Evolutionary conservation across 2,888 invertebrate genomes (phyloP).

Genomic region (Coelogynopora nodosa): DNA sequence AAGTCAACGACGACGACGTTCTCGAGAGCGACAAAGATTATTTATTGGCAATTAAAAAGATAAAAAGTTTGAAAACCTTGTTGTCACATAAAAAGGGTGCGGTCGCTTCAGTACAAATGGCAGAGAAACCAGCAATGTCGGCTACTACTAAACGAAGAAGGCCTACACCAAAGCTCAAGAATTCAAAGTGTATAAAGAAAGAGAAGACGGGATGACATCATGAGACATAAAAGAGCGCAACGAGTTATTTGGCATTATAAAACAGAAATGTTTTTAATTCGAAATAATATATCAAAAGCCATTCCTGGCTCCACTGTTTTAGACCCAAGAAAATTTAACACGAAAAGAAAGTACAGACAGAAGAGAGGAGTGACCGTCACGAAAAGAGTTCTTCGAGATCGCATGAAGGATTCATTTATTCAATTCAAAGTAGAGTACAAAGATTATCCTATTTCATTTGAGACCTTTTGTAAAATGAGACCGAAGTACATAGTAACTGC

Average conservation of each 20-base stretch:
- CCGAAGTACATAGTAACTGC: neutral
- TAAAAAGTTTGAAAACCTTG: neutral
- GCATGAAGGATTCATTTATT: neutral
- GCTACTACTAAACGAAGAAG: too few species aligned
- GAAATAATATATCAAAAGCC: neutral
- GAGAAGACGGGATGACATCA: neutral
- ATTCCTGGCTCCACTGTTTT: conserved; percentile 16
- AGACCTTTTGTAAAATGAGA: conserved; percentile 5
- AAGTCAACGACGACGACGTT: conserved; percentile 1
- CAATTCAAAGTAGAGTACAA: conserved; percentile 8
- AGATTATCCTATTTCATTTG: neutral
- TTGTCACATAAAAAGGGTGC: neutral
- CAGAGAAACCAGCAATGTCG: too few species aligned
- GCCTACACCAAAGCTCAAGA: too few species aligned
- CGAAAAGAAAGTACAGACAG: neutral
- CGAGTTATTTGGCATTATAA: neutral
- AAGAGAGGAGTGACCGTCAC: conserved; percentile 3
- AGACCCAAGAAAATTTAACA: neutral
- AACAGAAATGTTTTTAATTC: neutral
- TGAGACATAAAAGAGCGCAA: neutral
- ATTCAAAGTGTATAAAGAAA: neutral
- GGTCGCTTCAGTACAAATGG: too few species aligned
- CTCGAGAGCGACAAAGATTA: neutral
- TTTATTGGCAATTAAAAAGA: too few species aligned
- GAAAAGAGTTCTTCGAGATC: neutral